Evolutionary conservation across 2,797 vertebrate species (phyloP).

Genomic region (Danio kyathit): DNA sequence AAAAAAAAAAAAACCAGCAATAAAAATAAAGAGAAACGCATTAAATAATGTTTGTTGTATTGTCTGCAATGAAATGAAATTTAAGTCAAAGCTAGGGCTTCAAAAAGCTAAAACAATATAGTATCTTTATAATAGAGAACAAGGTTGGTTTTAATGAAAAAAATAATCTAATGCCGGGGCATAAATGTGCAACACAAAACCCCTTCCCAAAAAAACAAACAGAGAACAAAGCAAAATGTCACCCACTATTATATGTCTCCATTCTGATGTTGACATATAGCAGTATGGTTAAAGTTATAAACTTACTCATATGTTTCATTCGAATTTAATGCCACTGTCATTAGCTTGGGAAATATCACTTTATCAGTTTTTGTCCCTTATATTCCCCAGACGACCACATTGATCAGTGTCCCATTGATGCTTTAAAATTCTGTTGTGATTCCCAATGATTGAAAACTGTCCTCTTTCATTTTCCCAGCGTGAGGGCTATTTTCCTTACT

Average conservation of each 20-base stretch:
- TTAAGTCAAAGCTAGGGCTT: too few species aligned
- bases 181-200: too few species aligned
- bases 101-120: too few species aligned
- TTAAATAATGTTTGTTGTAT: too few species aligned
- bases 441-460: not conserved
- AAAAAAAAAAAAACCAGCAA: too few species aligned
- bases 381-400: not conserved
- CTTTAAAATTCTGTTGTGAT: not conserved
- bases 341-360: not conserved
- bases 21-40: too few species aligned
- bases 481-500: not conserved
- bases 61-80: too few species aligned
- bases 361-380: not conserved
- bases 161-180: too few species aligned
- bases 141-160: too few species aligned
- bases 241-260: not conserved
- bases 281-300: not conserved
- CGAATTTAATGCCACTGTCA: not conserved
- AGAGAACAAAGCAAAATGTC: not conserved
- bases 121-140: too few species aligned
- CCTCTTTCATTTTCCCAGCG: not conserved
- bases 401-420: not conserved
- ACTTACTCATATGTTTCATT: not conserved
- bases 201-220: too few species aligned
- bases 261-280: not conserved